Base-by-base conservation (phyloP, 2,113 vertebrate species). In the Brachyistius frenatus region DNA sequence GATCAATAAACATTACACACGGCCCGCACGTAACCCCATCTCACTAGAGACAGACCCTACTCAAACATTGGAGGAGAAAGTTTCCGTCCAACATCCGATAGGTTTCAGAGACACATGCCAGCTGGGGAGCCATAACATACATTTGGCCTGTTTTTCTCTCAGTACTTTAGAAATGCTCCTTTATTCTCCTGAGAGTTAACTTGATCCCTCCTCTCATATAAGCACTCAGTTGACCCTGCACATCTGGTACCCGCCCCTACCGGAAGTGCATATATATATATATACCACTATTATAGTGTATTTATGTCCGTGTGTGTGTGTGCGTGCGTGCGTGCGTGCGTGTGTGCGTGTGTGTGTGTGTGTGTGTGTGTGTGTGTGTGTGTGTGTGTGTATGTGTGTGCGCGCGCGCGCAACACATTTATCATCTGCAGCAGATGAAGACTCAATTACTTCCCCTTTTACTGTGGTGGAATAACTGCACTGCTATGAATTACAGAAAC, bases 1-100 rank as follows among this genome's bases (percentile, higher is more conserved):
- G 65, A 93, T 94, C 93, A 88, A 93, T 94, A 92, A 88, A 84
- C 93, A 93, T 92, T 88, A 91, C 83, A 85, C 80, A 35, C 52
- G 55, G 66, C 72, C 83, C n/a, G 3, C 70, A 50, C n/a, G 83
- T 86, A 90, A 85, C 85, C 74, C 46, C 86, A 89, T 80, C 84
- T 76, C 74, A 71, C 52, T 15, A 30, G 72, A 88, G 80, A 80
- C 65, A 36, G 70, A 39, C 80, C 67, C 44, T 16, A 31, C 74
- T 85, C 85, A 78, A 87, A 83, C 74, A 46, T 50, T 2, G 57
- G 10, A 78, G 84, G 76, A 76, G 78, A 89, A 80, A 88, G 80
- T 89, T 90, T 89, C 89, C 85, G 56, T 79, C 50, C 44, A 84
- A 52, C 76, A 69, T 83, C 86, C 39, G 84, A 86, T 81, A 54